Base-by-base conservation (phyloP, 2,113 vertebrate species). In the Pedetes capensis region DNA sequence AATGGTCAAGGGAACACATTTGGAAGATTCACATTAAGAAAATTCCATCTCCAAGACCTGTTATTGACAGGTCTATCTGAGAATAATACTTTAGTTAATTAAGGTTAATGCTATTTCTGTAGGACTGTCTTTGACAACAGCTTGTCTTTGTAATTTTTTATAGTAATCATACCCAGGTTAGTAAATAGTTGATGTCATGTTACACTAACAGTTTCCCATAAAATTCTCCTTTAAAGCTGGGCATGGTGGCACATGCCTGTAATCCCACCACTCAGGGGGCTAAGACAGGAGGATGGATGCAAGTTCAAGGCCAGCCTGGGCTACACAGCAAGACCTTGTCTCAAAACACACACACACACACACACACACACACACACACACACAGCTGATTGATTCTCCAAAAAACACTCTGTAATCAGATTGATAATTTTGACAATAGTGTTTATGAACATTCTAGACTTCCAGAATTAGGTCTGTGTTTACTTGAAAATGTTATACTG, bases 151-250 rank as follows among this genome's bases (percentile, higher is more conserved):
- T 85, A 86, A 53, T 39, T 22, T 76, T 86, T 57, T 34, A n/a
- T 82, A 94, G 61, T 47, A 44, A 88, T 92, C 87, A 59, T 55
- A 87, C 94, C 72, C 34, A 76, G 37, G 87, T 80, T 61, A 32
- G 22, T 69, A 83, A 74, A 63, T 69, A 85, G n/a, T 68, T 83
- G 53, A 66, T 87, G 10, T 51, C 51, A 10, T 29, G 22, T 39
- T 75, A 71, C 49, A 39, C 47, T 72, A n/a, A 89, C 32, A 66
- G 57, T 29, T 86, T 95, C 32, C 53, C 51, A 47, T 57, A 94
- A 89, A 87, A 20, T 84, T 16, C 27, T n/a, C n/a, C n/a, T n/a
- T n/a, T n/a, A n/a, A n/a, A n/a, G n/a, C n/a, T n/a, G n/a, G n/a
- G n/a, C n/a, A n/a, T n/a, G n/a, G n/a, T n/a, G n/a, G n/a, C n/a